Base-by-base conservation (phyloP, 2,888 invertebrate genomes). In the Chrysolina oricalcia region DNA sequence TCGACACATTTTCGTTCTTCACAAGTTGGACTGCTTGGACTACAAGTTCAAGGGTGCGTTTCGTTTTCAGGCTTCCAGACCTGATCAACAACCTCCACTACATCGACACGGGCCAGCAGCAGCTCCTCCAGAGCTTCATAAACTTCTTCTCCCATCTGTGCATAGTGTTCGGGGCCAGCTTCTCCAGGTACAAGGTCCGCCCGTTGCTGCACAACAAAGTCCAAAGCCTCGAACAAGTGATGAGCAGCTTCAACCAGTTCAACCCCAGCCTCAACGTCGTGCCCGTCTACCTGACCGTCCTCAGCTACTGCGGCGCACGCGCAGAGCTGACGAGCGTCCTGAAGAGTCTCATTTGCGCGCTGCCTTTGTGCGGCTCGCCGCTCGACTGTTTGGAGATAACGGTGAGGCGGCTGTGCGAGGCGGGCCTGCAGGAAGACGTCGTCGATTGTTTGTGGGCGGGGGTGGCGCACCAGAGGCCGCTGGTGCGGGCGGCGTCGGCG, bases 131-230 rank as follows among this genome's bases (percentile, higher is more conserved):
- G 78, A 87, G 89, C 69, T 89, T 92, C 66, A 89, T 92, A 53
- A 88, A 89, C 62, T 90, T 92, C 73, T 91, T 93, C 82, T 89
- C 90, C 62, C 90, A 90, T 40, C 88, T 93, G 67, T 92, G 93
- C 81, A 89, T 92, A 23, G 92, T 93, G 71, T 94, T 95, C 85
- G 94, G 94, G 9, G 89, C 89, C 76, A 90, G 91, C 53, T 93
- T 95, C 85, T 91, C 93, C 0, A 87, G 86, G 70, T 87, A 88
- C 23, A 90, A 92, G 85, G 86, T 94, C 66, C 91, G 91, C 81
- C 91, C 92, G 17, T 86, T 92, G 67, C 92, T 94, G 82, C 87
- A 89, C 70, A 89, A 90, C 19, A 91, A 91, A 53, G 90, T 94
- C 73, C 87, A 89, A 66, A 91, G 90, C 78, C 87, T 94, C 74